Evolutionary conservation across 1,140 invertebrate genomes (phyloP), one percentile per base, ranked within the genome.

Genomic region (Drosophila sproati): DNA sequence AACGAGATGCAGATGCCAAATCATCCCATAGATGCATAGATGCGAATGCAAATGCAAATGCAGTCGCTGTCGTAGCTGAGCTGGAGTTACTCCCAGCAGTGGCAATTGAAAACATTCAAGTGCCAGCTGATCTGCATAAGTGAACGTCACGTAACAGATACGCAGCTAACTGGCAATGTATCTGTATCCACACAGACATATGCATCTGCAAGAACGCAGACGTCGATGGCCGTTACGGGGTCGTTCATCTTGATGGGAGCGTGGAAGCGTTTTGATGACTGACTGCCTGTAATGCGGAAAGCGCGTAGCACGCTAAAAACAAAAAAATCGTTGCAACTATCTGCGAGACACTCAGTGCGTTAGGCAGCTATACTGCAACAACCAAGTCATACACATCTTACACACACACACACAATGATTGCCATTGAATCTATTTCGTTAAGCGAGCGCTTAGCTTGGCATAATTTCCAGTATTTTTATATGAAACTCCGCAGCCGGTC

Each of bases 41-140:
- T 20, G 20, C 20, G 20, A 20, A 20, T 20, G 20, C 20, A 20
- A 20, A 20, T 20, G 20, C 20, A n/a, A 7, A 28, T 48, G 43
- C 57, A 35, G 5, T 29, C n/a, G 50, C 37, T 31, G 28, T 10
- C 2, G 56, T n/a, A 39, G 35, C 10, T 59, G 47, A 79, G 72
- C 76, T 64, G 61, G 52, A 73, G 66, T 81, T 76, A 66, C 78
- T 69, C 32, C 43, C 63, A 68, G 31, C 43, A 57, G 45, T 32
- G 43, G 77, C 81, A 80, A 85, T 89, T 88, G 83, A 87, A 87
- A 75, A 83, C 83, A 87, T 70, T 87, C 83, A 87, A 87, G 83
- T 87, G 80, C 82, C 39, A 67, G 73, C 64, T 70, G 79, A 87
- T 88, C 83, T 73, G 73, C 73, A 52, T 39, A 48, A 61, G 52